A percentile compares a stretch with the other conserved stretches of the same genome.
Evolutionary conservation across 2,888 invertebrate species (phyloP).

Genomic region (Dryocosmus kuriphilus): DNA sequence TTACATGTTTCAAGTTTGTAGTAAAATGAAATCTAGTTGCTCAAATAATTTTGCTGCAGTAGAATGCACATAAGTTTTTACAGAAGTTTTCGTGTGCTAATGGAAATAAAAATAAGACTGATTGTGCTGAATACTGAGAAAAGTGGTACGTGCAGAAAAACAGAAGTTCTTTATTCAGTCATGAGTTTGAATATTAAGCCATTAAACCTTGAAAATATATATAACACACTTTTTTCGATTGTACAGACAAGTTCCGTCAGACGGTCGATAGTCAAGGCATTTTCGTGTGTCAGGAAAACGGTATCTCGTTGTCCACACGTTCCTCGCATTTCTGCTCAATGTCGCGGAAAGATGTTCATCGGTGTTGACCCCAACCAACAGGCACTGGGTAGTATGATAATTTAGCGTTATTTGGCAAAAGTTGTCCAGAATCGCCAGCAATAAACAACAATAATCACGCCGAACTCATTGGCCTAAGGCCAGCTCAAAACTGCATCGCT

Average conservation of each 20-base stretch:
- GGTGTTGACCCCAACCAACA: slow-evolving; percentile 59
- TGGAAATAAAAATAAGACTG: background rate
- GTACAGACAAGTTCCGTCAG: background rate
- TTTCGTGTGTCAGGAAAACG: background rate
- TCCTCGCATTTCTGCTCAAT: slow-evolving; percentile 57
- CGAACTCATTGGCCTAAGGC: slow-evolving; percentile 61
- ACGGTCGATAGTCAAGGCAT: background rate
- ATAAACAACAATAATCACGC: slow-evolving; percentile 70
- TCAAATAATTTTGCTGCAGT: no score
- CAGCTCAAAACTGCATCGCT: slow-evolving; percentile 45
- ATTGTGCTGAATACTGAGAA: background rate
- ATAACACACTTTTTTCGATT: background rate
- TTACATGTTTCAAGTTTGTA: background rate
- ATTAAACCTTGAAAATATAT: background rate
- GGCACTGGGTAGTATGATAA: slow-evolving; percentile 51
- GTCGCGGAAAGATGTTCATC: slow-evolving; percentile 69
- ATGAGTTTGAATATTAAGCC: background rate
- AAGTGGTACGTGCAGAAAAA: background rate
- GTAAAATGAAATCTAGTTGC: no score
- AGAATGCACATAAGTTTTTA: no score
- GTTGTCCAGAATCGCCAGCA: slow-evolving; percentile 68
- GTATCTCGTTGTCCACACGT: background rate
- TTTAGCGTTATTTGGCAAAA: slow-evolving; percentile 63
- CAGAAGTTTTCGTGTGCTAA: no score
- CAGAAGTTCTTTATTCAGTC: background rate